Percentiles rank a stretch among this genome's conserved stretches.
Conservation (phyloP, 1,140 invertebrate genomes). For the Triops cancriformis region DNA sequence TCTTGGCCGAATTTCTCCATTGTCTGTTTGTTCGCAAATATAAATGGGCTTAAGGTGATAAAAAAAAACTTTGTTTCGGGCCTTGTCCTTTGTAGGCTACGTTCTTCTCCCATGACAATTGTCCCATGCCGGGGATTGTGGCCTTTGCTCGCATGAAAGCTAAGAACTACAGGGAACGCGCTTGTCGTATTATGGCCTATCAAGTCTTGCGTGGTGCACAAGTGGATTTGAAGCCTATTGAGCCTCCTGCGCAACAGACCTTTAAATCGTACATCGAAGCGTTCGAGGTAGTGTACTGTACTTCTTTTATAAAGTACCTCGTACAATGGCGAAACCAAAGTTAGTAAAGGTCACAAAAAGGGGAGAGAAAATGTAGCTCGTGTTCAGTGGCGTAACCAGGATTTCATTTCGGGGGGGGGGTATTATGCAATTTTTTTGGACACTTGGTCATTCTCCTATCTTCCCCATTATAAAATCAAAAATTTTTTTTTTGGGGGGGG, state of each 20-base stretch:
- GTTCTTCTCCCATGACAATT: slow-evolving; percentile 15
- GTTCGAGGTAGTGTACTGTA: slow-evolving; percentile 8
- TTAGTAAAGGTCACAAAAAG: background rate
- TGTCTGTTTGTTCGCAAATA: no score
- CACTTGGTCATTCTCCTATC: no score
- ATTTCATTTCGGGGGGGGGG: no score
- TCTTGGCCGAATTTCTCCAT: no score
- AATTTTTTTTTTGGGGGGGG: no score
- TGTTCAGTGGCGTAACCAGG: no score
- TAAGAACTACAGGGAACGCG: slow-evolving; percentile 11
- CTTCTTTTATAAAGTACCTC: no score
- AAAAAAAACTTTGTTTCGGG: no score
- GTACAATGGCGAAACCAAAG: background rate
- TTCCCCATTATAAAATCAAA: no score
- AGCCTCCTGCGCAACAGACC: background rate
- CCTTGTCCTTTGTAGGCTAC: background rate
- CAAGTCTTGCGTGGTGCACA: slow-evolving; percentile 17
- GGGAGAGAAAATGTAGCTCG: no score
- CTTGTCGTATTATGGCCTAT: slow-evolving; percentile 20
- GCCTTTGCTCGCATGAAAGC: background rate
- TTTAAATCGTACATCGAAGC: slow-evolving; percentile 18
- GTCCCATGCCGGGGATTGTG: slow-evolving; percentile 16
- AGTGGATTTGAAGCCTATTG: background rate
- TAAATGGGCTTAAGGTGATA: no score
- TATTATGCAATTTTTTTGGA: no score